Percentiles rank a stretch among this genome's conserved stretches.
Evolutionary conservation across 2,888 invertebrate species (phyloP).

Genomic region (Ceriagrion tenellum): DNA sequence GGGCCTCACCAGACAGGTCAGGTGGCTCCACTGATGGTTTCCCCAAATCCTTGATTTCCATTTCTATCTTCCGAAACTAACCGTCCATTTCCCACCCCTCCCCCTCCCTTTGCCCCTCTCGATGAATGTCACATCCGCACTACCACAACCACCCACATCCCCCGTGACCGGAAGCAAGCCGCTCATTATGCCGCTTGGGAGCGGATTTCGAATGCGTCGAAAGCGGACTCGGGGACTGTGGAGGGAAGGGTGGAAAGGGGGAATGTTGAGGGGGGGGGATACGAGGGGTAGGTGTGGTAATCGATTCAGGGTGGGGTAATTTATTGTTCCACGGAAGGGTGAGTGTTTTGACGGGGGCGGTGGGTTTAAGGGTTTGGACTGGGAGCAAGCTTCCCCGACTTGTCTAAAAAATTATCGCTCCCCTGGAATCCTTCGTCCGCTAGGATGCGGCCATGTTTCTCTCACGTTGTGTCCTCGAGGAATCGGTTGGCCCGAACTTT

Average conservation of each 20-base stretch:
- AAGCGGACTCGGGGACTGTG: not conserved
- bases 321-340: not conserved
- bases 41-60: not conserved
- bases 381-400: not conserved
- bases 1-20: not conserved
- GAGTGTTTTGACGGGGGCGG: not conserved
- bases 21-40: not conserved
- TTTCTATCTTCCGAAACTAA: not conserved
- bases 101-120: not conserved
- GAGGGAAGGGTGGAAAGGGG: not conserved
- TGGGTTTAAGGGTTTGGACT: not conserved
- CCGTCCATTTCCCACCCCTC: not conserved
- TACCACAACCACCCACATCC: not conserved
- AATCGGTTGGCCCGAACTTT: too few species aligned
- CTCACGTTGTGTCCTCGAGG: not conserved
- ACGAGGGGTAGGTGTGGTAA: too few species aligned
- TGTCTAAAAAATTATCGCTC: not conserved
- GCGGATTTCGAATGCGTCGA: constrained; percentile 33
- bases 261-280: not conserved
- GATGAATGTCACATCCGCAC: not conserved
- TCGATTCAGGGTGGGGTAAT: not conserved
- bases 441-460: too few species aligned
- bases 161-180: constrained; percentile 26
- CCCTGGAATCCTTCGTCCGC: not conserved
- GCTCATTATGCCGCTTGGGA: constrained; percentile 6